Evolutionary conservation across 2,888 invertebrate species (phyloP).

Genomic region (Saturnia pavonia): DNA sequence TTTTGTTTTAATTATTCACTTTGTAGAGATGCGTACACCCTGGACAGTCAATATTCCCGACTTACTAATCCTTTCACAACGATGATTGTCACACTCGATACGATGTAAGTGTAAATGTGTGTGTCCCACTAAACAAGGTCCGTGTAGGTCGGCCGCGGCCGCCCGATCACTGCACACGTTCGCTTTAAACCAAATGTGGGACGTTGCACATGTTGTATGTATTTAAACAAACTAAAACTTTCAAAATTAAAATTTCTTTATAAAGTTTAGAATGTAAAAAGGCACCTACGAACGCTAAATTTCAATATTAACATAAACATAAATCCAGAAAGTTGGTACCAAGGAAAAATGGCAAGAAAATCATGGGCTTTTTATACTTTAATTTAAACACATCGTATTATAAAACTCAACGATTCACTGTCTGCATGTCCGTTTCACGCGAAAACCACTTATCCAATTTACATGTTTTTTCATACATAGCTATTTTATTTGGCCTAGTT

Average conservation of each 20-base stretch:
- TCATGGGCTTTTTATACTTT: neutral
- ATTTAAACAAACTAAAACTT: slow-evolving; percentile 8
- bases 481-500: too few relatives aligned
- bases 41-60: neutral
- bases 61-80: slow-evolving; percentile 8
- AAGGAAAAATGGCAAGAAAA: neutral
- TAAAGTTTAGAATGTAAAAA: neutral
- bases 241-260: neutral
- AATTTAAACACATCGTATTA: too few relatives aligned
- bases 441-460: too few relatives aligned
- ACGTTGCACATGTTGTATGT: slow-evolving; percentile 26
- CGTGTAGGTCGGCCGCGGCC: slow-evolving; percentile 52
- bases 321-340: neutral
- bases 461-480: too few relatives aligned
- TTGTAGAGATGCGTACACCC: neutral
- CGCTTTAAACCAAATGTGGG: slow-evolving; percentile 29
- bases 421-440: too few relatives aligned
- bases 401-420: too few relatives aligned
- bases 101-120: slow-evolving; percentile 35
- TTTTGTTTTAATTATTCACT: neutral
- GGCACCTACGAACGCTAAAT: neutral
- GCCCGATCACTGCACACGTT: slow-evolving; percentile 25
- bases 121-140: slow-evolving; percentile 62
- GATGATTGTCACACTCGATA: neutral
- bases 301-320: neutral